Percentiles rank a stretch among this genome's conserved stretches.
Evolutionary conservation across 2,888 invertebrate genomes (phyloP).

Genomic region (Protophormia terraenovae): DNA sequence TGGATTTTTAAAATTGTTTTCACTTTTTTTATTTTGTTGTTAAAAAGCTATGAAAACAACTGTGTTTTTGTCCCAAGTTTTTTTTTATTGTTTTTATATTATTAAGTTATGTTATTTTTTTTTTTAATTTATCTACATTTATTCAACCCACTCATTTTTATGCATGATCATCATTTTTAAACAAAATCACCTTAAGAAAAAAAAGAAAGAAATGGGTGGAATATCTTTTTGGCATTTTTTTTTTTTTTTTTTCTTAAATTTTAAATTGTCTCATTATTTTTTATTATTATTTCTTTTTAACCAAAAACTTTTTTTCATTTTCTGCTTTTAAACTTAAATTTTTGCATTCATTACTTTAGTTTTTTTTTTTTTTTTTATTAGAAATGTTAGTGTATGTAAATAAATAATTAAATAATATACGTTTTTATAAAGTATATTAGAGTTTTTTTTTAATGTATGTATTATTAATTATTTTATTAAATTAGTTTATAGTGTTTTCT

Average conservation of each 20-base stretch:
- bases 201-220: conserved; percentile 12
- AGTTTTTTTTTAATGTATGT: background rate
- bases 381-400: conserved; percentile 28
- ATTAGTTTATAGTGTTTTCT: background rate
- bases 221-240: background rate
- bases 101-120: conserved; percentile 45
- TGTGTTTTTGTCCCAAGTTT: conserved; percentile 40
- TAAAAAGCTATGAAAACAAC: conserved; percentile 1
- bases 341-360: conserved; percentile 8
- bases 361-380: conserved; percentile 39
- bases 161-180: conserved; percentile 54
- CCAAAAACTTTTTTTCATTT: conserved; percentile 19
- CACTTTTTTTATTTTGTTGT: background rate
- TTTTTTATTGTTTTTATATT: conserved; percentile 27
- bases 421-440: background rate
- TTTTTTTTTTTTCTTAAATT: background rate
- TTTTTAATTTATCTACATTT: conserved; percentile 39
- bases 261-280: conserved; percentile 2
- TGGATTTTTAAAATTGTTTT: conserved; percentile 23
- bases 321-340: conserved; percentile 6
- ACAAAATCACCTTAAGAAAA: conserved; percentile 14
- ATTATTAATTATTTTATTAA: background rate
- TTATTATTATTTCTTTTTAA: too few species aligned
- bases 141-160: conserved; percentile 51
- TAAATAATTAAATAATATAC: background rate